Percentiles rank a stretch among this genome's conserved stretches.
Conservation (phyloP, 2,113 vertebrate genomes). For the Hippocampus comes region DNA sequence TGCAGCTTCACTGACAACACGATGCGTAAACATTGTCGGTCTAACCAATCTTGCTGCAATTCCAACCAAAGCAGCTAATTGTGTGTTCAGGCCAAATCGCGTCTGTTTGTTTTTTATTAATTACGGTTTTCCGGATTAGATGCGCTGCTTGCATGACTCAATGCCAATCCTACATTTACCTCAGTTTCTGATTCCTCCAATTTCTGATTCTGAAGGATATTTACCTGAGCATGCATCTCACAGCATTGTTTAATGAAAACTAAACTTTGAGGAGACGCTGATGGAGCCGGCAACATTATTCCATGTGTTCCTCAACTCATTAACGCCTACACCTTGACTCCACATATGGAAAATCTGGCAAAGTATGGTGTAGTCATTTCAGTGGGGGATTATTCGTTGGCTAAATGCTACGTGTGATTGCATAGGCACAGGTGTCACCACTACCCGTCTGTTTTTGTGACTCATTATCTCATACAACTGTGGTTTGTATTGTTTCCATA, state of each 20-base stretch:
- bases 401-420: constrained; percentile 38
- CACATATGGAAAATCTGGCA: constrained; percentile 39
- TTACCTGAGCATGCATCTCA: background rate
- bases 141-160: constrained; percentile 13
- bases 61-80: constrained; percentile 61
- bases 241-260: no score
- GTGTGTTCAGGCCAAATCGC: constrained; percentile 52
- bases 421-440: constrained; percentile 36
- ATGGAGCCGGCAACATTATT: constrained; percentile 1
- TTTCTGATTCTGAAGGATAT: background rate
- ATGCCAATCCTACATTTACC: no score
- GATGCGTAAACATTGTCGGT: constrained; percentile 55
- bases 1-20: constrained; percentile 55
- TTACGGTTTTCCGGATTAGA: constrained; percentile 41
- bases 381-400: constrained; percentile 24
- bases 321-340: constrained; percentile 34
- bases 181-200: no score
- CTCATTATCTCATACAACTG: constrained; percentile 40
- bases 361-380: constrained; percentile 27
- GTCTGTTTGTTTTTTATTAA: constrained; percentile 61
- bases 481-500: constrained; percentile 25
- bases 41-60: constrained; percentile 50
- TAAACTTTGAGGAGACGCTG: background rate
- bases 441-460: constrained; percentile 28
- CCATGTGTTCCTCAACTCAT: constrained; percentile 25